phyloP scores from a whole-genome alignment of 2,113 vertebrate genomes.

The Merops nubicus region DNA sequence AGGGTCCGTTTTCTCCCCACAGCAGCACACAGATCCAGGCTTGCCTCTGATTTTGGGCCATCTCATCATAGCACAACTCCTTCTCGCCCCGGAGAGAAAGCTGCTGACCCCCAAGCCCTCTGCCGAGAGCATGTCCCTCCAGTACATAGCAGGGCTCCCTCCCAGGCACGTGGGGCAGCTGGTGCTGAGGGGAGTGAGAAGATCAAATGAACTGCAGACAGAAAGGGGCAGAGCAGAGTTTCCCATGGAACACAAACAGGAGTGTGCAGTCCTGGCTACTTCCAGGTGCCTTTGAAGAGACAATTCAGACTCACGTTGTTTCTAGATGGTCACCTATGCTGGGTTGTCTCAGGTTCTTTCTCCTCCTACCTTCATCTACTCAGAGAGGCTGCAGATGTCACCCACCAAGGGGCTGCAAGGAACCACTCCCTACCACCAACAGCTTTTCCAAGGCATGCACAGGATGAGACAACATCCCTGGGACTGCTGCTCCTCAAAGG shows the following conservation, averaged over 20 bases:
- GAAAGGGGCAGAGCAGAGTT: background rate
- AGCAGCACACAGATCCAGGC: background rate
- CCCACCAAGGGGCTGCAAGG: background rate
- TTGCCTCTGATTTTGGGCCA: background rate
- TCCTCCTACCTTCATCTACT: background rate
- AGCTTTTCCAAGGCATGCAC: background rate
- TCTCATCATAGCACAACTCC: rapidly evolving
- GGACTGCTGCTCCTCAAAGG: background rate
- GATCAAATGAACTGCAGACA: background rate
- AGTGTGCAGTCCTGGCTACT: background rate
- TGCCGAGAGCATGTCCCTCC: background rate
- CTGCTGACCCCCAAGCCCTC: background rate
- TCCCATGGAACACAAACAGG: background rate
- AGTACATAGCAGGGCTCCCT: background rate
- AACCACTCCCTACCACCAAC: background rate
- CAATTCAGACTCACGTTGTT: background rate
- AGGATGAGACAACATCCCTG: background rate
- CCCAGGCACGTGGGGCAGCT: background rate
- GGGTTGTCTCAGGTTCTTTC: background rate
- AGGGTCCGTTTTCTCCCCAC: rapidly evolving
- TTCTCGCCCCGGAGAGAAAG: background rate
- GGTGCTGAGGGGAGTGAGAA: background rate
- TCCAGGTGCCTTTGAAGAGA: background rate
- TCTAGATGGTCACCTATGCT: background rate
- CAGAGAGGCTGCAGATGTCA: background rate